Conservation (phyloP, 2,113 vertebrate species). For the Prolemur simus region DNA sequence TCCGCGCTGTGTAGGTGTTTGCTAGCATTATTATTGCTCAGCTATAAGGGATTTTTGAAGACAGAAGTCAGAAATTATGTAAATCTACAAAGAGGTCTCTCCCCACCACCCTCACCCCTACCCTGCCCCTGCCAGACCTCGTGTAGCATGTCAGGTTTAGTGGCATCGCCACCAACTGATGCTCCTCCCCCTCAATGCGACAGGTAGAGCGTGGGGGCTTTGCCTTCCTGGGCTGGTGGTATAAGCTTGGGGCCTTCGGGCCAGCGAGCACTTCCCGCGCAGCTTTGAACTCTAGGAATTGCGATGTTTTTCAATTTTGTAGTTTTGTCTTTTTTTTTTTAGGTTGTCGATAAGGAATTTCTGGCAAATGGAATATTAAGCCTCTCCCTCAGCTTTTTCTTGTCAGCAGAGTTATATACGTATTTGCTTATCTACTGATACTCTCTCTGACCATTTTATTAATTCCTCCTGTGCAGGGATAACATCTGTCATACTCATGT, state of each 20-base stretch:
- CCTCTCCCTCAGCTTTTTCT: not conserved
- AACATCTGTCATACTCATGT: not conserved
- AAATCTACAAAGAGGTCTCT: not conserved
- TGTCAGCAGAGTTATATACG: not conserved
- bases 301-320: not conserved
- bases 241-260: too few relatives aligned
- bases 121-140: not conserved
- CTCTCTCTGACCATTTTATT: not conserved
- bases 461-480: not conserved
- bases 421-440: not conserved
- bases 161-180: not conserved
- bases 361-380: not conserved
- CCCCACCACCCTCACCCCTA: not conserved
- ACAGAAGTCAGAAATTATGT: not conserved
- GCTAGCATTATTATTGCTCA: not conserved
- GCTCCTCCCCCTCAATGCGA: too few relatives aligned
- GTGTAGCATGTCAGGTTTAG: not conserved
- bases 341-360: not conserved
- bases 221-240: too few relatives aligned
- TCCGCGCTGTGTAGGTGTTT: not conserved
- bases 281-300: not conserved
- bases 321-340: not conserved
- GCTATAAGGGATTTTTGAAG: not conserved
- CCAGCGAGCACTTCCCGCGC: rapidly evolving
- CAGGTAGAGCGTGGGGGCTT: rapidly evolving